These are phyloP conservation scores for Tauraco hartlaubi DNA, from an alignment of 2,797 vertebrate species.

Conservation along the genomic window DNA sequence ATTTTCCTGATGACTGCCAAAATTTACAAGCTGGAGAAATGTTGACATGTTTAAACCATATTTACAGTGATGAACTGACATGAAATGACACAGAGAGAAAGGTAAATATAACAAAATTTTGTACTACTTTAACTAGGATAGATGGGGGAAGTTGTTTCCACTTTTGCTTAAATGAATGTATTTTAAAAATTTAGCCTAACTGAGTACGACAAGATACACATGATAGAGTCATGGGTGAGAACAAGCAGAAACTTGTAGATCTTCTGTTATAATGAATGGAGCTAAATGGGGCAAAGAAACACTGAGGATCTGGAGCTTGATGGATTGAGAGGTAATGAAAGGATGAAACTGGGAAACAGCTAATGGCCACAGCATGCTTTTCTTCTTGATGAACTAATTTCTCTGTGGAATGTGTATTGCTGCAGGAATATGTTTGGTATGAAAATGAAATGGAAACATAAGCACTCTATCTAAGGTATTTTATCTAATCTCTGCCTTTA, in stretches of 20 bases:
- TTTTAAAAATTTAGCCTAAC: not conserved
- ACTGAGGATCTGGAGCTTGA: not conserved
- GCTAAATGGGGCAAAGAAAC: not conserved
- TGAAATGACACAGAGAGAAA: not conserved
- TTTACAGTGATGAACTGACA: not conserved
- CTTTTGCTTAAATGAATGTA: not conserved
- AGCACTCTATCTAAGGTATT: constrained; percentile 22
- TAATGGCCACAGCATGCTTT: constrained; percentile 18
- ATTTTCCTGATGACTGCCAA: not conserved
- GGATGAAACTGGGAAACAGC: not conserved
- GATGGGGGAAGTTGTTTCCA: not conserved
- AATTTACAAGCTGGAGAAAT: not conserved
- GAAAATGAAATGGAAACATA: constrained; percentile 36
- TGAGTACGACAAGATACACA: not conserved
- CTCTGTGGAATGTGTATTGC: not conserved
- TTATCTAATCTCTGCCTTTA: constrained; percentile 24
- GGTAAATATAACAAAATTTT: not conserved
- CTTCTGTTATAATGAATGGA: not conserved
- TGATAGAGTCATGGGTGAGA: not conserved
- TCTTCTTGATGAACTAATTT: constrained; percentile 13
- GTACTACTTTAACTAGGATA: not conserved
- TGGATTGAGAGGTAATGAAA: not conserved
- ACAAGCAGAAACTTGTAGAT: not conserved
- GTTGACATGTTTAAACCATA: not conserved
- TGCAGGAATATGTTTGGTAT: constrained; percentile 22